Percentiles rank a stretch among this genome's conserved stretches.
Evolutionary conservation across 2,888 invertebrate genomes (phyloP).

Genomic region (Metacarcinus magister): DNA sequence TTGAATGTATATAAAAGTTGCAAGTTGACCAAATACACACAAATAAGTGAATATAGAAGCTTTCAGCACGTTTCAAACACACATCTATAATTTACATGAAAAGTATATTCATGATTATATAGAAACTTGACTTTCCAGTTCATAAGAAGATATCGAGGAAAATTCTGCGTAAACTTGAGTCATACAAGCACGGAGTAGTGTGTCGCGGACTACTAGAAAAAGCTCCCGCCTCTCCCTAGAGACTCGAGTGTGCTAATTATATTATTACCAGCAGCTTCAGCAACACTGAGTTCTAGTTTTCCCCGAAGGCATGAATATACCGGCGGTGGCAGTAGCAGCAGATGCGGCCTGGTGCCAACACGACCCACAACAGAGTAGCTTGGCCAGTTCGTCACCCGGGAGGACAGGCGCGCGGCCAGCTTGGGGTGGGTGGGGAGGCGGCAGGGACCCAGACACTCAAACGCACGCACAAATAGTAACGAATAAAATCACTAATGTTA

Average conservation of each 20-base stretch:
- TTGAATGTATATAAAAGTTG: too few relatives aligned
- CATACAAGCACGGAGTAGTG: background rate
- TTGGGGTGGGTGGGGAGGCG: background rate
- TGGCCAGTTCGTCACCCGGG: background rate
- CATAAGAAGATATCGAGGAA: too few relatives aligned
- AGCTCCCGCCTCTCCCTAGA: background rate
- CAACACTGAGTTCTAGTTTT: background rate
- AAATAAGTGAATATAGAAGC: too few relatives aligned
- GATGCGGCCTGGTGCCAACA: background rate
- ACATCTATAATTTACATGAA: too few relatives aligned
- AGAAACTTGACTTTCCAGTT: too few relatives aligned
- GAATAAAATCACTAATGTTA: too few relatives aligned
- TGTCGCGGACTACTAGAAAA: background rate
- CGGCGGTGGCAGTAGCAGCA: background rate
- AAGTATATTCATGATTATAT: too few relatives aligned
- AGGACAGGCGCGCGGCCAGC: background rate
- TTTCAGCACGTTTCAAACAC: too few relatives aligned
- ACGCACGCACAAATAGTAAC: background rate
- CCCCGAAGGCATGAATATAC: slow-evolving; percentile 31
- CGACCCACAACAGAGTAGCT: background rate
- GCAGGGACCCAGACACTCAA: background rate
- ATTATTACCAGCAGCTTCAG: background rate
- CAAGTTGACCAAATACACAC: too few relatives aligned
- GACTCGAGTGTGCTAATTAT: background rate
- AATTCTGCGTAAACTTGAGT: background rate